These are phyloP conservation scores for Morus bassanus DNA, from an alignment of 2,797 vertebrate species.

Conservation along the genomic window DNA sequence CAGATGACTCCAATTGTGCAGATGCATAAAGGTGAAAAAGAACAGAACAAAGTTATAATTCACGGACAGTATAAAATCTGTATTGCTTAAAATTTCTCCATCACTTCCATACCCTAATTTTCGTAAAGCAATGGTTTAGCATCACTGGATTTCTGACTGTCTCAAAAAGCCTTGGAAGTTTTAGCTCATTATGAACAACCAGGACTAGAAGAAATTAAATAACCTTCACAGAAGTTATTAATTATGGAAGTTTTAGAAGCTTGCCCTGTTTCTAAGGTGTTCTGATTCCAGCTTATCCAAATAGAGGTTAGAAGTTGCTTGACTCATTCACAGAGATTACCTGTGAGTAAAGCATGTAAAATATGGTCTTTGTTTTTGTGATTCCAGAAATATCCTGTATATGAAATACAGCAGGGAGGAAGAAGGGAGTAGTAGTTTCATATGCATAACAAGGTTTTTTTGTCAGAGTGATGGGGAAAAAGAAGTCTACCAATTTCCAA, in stretches of 20 bases:
- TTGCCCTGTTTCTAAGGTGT: background rate
- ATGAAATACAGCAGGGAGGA: background rate
- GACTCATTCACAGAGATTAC: background rate
- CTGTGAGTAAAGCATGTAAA: background rate
- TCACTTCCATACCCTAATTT: background rate
- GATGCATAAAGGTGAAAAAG: background rate
- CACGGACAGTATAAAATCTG: background rate
- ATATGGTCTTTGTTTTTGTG: background rate
- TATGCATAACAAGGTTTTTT: background rate
- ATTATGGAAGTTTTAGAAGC: background rate
- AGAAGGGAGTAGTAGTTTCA: background rate
- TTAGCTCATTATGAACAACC: background rate
- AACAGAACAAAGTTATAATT: background rate
- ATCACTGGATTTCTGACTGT: background rate
- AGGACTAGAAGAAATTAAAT: background rate
- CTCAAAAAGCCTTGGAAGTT: background rate
- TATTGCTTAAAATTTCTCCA: background rate
- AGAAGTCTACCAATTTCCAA: background rate
- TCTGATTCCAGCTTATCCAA: background rate
- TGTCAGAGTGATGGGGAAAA: background rate
- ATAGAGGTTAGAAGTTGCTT: background rate
- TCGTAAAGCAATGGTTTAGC: background rate
- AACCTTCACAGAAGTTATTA: background rate
- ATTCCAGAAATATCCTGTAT: background rate
- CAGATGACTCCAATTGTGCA: background rate